These are phyloP conservation scores for Sanderia malayensis DNA, from an alignment of 30 jellyfish, hydroid and myxozoan species.

Conservation along the genomic window DNA sequence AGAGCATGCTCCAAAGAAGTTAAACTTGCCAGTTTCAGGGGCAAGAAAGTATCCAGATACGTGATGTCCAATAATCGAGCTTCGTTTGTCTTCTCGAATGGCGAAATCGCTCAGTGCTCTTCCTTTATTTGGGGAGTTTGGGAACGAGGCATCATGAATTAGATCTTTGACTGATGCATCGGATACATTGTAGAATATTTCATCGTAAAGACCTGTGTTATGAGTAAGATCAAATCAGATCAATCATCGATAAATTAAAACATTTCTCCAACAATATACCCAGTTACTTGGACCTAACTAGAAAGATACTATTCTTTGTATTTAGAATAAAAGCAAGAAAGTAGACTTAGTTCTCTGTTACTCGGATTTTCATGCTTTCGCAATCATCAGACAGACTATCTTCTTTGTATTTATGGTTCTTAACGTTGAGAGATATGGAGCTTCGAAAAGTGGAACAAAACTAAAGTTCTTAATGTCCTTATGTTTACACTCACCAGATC, in stretches of 20 bases:
- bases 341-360: too few species aligned
- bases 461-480: too few species aligned
- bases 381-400: too few species aligned
- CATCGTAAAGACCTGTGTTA: slow-evolving; percentile 79
- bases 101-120: slow-evolving; percentile 71
- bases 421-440: too few species aligned
- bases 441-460: too few species aligned
- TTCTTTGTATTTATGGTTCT: too few species aligned
- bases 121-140: slow-evolving; percentile 74
- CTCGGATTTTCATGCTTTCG: too few species aligned
- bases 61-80: slow-evolving; percentile 77
- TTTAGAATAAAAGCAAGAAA: too few species aligned
- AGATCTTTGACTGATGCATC: slow-evolving; percentile 73
- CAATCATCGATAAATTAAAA: too few species aligned
- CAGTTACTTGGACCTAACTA: too few species aligned
- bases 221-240: background rate
- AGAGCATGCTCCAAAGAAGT: slow-evolving; percentile 91
- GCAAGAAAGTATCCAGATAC: slow-evolving; percentile 91
- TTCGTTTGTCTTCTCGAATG: slow-evolving; percentile 51
- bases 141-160: slow-evolving; percentile 59
- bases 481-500: slow-evolving; percentile 77
- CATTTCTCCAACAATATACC: too few species aligned
- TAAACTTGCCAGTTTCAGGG: slow-evolving; percentile 87
- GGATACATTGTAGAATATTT: slow-evolving; percentile 76
- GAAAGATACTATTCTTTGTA: too few species aligned